These are phyloP conservation scores for Hemitrygon akajei DNA, from an alignment of 2,797 vertebrate genomes.

Conservation along the genomic window DNA sequence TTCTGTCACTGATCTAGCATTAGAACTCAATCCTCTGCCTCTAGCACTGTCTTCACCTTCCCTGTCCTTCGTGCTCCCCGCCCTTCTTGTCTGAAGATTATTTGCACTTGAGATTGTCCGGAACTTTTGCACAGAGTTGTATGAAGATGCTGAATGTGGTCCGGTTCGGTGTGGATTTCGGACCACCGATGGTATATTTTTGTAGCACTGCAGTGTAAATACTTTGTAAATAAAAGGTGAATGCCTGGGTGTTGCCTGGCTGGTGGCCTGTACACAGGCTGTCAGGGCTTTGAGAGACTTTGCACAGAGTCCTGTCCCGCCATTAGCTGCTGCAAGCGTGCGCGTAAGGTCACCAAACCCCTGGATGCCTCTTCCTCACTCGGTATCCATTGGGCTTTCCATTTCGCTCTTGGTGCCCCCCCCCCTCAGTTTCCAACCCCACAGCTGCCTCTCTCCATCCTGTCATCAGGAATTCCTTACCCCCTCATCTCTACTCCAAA, in stretches of 20 bases:
- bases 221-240: neutral
- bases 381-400: too few species aligned
- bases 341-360: too few species aligned
- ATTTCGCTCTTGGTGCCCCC: too few species aligned
- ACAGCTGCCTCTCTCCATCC: neutral
- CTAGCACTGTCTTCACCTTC: conserved; percentile 46
- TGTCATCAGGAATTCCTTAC: neutral
- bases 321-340: too few species aligned
- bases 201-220: neutral
- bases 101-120: conserved; percentile 15
- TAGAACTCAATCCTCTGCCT: conserved; percentile 47
- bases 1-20: neutral
- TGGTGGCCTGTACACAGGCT: neutral
- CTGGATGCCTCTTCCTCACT: too few species aligned
- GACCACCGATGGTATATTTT: neutral
- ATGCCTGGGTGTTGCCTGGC: neutral
- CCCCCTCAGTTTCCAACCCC: too few species aligned
- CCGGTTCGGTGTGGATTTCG: neutral
- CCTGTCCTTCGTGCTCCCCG: conserved; percentile 41
- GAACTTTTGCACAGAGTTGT: neutral
- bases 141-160: neutral
- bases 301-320: neutral
- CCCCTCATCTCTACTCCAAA: too few species aligned
- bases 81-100: neutral
- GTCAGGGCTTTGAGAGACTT: neutral